These are phyloP conservation scores for Nibea albiflora DNA, from an alignment of 2,113 vertebrate species.

Conservation along the genomic window DNA sequence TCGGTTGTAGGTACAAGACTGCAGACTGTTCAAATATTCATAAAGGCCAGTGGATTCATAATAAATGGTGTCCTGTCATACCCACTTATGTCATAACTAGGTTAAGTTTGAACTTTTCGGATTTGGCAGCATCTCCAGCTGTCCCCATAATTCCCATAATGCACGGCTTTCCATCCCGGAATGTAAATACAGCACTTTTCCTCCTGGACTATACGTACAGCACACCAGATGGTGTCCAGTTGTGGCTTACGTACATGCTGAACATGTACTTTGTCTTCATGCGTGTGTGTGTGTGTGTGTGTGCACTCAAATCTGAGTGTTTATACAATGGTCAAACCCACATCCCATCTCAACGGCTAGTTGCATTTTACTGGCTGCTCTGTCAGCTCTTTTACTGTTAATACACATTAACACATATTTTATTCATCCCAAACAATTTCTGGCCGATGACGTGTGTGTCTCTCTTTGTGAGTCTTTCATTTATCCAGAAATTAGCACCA, in stretches of 20 bases:
- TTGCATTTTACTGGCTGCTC: conserved; percentile 26
- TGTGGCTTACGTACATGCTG: conserved; percentile 9
- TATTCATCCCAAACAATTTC: no score
- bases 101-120: no score
- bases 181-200: conserved; percentile 28
- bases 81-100: no score
- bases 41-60: no score
- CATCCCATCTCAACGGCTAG: conserved; percentile 26
- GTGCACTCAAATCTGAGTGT: background rate
- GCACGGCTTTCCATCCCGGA: conserved; percentile 23
- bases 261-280: background rate
- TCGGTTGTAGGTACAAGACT: no score
- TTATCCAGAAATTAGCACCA: conserved; percentile 4
- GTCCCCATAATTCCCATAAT: background rate
- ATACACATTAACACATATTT: no score
- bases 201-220: background rate
- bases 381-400: background rate
- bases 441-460: background rate
- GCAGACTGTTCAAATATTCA: no score
- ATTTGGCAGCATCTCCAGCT: background rate
- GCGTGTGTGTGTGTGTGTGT: conserved; percentile 9
- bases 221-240: conserved; percentile 59
- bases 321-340: conserved; percentile 13
- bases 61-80: no score
- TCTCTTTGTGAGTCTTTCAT: background rate